These are phyloP conservation scores for Andinoacara biseriatus DNA, from an alignment of 2,113 vertebrate species.

Conservation along the genomic window DNA sequence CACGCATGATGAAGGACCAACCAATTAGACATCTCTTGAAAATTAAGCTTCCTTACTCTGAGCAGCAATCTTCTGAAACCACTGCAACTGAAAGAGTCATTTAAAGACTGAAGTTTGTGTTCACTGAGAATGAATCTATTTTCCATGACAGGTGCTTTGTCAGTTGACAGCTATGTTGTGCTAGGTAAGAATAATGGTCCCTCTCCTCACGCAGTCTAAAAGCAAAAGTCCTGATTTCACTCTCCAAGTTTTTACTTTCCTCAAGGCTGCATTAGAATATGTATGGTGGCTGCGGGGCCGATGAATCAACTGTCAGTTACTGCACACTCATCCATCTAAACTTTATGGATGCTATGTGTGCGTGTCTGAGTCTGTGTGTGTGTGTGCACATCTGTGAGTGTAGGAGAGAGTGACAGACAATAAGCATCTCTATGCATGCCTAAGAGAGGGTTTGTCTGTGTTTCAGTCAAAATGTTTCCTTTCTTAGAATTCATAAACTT, in stretches of 20 bases:
- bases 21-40: neutral
- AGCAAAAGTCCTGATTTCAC: conserved; percentile 49
- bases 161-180: conserved; percentile 47
- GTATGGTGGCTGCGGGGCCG: conserved; percentile 41
- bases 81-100: neutral
- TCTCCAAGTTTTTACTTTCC: conserved; percentile 37
- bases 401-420: neutral
- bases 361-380: neutral
- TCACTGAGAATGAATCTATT: conserved; percentile 33
- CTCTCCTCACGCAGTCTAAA: conserved; percentile 34
- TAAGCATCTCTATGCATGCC: neutral
- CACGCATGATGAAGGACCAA: neutral
- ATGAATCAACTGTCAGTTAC: conserved; percentile 62
- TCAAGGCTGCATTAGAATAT: conserved; percentile 58
- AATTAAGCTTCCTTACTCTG: neutral
- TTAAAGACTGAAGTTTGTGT: conserved; percentile 21
- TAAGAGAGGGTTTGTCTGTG: neutral
- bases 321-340: conserved; percentile 41
- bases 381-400: neutral
- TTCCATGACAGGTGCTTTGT: conserved; percentile 41
- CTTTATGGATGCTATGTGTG: conserved; percentile 16
- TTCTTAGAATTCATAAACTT: neutral
- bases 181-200: conserved; percentile 45
- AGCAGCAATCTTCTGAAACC: neutral
- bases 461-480: neutral